Conservation (phyloP, 1,140 invertebrate genomes). For the Drosophila pseudoananassae region DNA sequence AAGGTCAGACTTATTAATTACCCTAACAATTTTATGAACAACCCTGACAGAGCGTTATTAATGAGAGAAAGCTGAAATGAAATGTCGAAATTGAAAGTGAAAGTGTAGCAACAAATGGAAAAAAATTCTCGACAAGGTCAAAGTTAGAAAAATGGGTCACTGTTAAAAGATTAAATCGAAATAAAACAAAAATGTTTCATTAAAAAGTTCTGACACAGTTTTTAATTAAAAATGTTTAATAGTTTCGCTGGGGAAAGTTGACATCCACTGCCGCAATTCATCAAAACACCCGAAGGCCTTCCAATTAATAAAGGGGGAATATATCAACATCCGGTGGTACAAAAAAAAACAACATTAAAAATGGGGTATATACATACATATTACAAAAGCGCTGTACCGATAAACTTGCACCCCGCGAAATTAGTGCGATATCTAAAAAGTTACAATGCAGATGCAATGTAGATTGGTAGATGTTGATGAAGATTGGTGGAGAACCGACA, state of each 20-base stretch:
- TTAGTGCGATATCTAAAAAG: too few relatives aligned
- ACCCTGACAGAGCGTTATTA: conserved; percentile 27
- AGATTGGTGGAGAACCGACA: too few relatives aligned
- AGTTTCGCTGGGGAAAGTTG: conserved; percentile 27
- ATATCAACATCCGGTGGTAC: neutral
- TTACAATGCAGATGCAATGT: too few relatives aligned
- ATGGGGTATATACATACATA: neutral
- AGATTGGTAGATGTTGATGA: too few relatives aligned
- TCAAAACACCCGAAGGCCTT: conserved; percentile 6
- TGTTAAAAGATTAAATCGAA: conserved; percentile 3
- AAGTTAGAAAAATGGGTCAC: conserved; percentile 18
- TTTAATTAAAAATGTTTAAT: conserved; percentile 61
- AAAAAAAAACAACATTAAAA: neutral
- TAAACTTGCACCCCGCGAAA: too few relatives aligned
- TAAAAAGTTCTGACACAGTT: conserved; percentile 42
- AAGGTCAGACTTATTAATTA: conserved; percentile 59
- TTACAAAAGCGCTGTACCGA: too few relatives aligned
- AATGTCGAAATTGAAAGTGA: conserved; percentile 5
- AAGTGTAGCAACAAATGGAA: conserved; percentile 2
- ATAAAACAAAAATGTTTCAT: conserved; percentile 30
- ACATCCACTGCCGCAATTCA: conserved; percentile 31
- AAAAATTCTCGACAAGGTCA: conserved; percentile 6
- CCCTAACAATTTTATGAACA: conserved; percentile 51
- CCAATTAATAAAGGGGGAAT: conserved; percentile 12
- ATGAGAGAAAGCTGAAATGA: conserved; percentile 6